Conservation (phyloP, 2,113 vertebrate species). For the Gobius niger region DNA sequence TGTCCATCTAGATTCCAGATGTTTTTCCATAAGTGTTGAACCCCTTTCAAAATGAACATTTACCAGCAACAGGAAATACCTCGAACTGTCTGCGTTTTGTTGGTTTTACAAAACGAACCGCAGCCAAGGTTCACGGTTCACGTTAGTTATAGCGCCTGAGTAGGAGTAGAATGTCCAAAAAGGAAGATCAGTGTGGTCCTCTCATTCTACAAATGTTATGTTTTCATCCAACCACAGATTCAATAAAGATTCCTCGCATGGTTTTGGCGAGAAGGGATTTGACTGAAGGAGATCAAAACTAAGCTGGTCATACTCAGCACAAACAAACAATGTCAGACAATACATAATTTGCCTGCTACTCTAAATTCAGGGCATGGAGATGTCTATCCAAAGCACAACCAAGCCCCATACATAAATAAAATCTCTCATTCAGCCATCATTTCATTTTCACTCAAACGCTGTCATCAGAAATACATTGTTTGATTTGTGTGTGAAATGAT, state of each 20-base stretch:
- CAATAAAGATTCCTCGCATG: neutral
- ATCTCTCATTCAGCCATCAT: neutral
- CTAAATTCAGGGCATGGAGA: slow-evolving; percentile 12
- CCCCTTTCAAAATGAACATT: too few species aligned
- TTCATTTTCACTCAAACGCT: neutral
- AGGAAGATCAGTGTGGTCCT: too few species aligned
- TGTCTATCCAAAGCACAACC: neutral
- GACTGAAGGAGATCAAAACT: slow-evolving; percentile 16
- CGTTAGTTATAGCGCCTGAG: too few species aligned
- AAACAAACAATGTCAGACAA: slow-evolving; percentile 20
- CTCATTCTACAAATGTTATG: too few species aligned
- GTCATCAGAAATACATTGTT: neutral
- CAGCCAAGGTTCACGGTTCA: too few species aligned
- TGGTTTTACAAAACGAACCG: too few species aligned
- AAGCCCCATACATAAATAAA: neutral
- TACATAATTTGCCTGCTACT: slow-evolving; percentile 35
- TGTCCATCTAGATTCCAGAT: too few species aligned
- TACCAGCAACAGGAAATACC: too few species aligned
- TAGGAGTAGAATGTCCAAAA: too few species aligned
- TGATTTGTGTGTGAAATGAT: neutral
- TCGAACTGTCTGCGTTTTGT: too few species aligned
- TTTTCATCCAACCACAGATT: slow-evolving; percentile 9
- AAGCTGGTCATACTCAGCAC: slow-evolving; percentile 13
- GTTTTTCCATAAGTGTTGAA: too few species aligned
- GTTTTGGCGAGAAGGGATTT: slow-evolving; percentile 5